Evolutionary conservation across 1,140 invertebrate species (phyloP), one percentile per base, ranked within the genome.

Genomic region (Drosophila pectinifera): DNA sequence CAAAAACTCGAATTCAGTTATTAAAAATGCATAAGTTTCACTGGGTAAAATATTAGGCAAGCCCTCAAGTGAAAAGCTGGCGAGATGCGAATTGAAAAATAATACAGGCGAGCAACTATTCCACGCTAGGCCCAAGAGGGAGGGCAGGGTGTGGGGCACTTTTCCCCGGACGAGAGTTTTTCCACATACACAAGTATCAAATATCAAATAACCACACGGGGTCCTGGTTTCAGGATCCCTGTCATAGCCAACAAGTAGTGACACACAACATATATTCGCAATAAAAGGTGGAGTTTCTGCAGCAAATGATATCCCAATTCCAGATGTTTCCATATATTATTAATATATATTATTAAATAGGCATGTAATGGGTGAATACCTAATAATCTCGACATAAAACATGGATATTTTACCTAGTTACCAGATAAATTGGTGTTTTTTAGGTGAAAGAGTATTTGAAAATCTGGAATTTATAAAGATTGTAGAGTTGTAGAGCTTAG

Each of bases 21-120:
- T 68, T 42, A 51, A 68, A 46, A 51, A 68, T 68, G 65, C n/a
- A 51, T 10, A 53, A 51, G 36, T 51, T 26, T 67, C 18, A 6
- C 10, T 18, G 14, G 36, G 18, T 39, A 49, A 53, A 53, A 41
- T 31, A 16, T 48, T 31, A 31, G 28, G 28, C 7, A 24, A 24
- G 24, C 24, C 24, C 24, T 6, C 5, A 26, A 24, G 24, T 24
- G 24, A 24, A 28, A 20, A 34, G 16, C 13, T 51, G 46, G 8
- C 5, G 24, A 16, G 10, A 31, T 49, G 31, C 31, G 48, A 51
- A 51, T 34, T 51, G 48, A 34, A 51, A 51, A 51, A 51, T 34
- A 51, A 51, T 51, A 51, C 48, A 13, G 26, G 2, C 10, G 3
- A 11, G 24, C 45, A 24, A 48, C 24, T 48, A 18, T 48, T 48